phyloP scores from a whole-genome alignment of 2,888 invertebrate species.

The Calameuta filiformis region DNA sequence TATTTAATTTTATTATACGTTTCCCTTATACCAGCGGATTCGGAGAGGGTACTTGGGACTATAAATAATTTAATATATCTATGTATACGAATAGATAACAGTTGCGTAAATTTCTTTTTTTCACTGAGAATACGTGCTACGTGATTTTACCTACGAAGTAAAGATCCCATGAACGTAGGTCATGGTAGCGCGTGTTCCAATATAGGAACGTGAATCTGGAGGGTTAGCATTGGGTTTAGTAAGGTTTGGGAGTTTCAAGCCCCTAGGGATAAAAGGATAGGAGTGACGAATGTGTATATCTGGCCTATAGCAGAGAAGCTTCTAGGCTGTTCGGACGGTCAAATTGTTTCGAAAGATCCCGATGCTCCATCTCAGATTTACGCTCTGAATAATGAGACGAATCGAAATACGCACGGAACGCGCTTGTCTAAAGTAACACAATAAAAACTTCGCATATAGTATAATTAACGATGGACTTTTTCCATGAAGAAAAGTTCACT shows the following conservation, averaged over 20 bases:
- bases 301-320: neutral
- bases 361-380: neutral
- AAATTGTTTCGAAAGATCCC: constrained; percentile 16
- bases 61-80: too few species aligned
- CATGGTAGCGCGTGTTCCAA: neutral
- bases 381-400: constrained; percentile 35
- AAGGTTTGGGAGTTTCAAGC: neutral
- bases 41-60: neutral
- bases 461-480: too few species aligned
- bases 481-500: neutral
- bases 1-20: neutral
- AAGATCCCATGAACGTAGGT: neutral
- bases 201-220: neutral
- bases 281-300: neutral
- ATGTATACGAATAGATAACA: too few species aligned
- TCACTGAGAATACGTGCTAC: too few species aligned
- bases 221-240: neutral
- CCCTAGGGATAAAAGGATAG: neutral
- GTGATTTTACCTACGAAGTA: neutral
- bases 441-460: neutral
- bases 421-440: neutral
- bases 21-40: neutral
- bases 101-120: too few species aligned
- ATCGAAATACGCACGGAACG: constrained; percentile 33
- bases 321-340: neutral